These are phyloP conservation scores for Myiagra hebetior DNA, from an alignment of 2,113 vertebrate genomes.

Conservation along the genomic window DNA sequence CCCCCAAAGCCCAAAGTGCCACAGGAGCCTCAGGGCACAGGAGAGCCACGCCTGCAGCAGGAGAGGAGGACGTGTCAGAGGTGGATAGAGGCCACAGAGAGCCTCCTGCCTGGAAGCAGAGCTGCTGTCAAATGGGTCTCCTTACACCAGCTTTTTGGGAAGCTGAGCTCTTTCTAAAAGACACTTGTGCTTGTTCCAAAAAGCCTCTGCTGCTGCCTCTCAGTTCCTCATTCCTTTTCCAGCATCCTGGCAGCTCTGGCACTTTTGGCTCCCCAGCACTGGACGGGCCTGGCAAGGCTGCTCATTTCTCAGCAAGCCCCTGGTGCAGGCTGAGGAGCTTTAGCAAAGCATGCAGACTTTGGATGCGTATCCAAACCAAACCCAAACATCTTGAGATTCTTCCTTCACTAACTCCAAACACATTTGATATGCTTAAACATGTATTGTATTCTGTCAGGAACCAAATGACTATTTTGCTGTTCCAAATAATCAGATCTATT, in stretches of 20 bases:
- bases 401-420: conserved; percentile 58
- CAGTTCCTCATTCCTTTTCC: not conserved
- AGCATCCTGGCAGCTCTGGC: not conserved
- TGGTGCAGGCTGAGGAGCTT: not conserved
- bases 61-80: not conserved
- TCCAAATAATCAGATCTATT: conserved; percentile 40
- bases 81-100: not conserved
- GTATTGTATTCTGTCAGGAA: conserved; percentile 39
- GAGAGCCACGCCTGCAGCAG: not conserved
- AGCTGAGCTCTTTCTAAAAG: not conserved
- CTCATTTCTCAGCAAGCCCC: not conserved
- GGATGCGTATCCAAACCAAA: conserved; percentile 30
- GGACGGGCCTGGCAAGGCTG: not conserved
- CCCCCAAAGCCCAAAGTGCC: not conserved
- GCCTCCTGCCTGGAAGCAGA: not conserved
- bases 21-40: not conserved
- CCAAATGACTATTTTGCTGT: conserved; percentile 20
- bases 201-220: not conserved
- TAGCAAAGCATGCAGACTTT: not conserved
- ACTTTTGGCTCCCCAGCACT: not conserved
- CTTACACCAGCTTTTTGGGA: not conserved
- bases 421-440: conserved; percentile 34
- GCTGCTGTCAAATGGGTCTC: fast-evolving
- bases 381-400: conserved; percentile 47
- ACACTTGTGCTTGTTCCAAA: not conserved